phyloP scores from a whole-genome alignment of 2,113 vertebrate species.

The Lophius piscatorius region DNA sequence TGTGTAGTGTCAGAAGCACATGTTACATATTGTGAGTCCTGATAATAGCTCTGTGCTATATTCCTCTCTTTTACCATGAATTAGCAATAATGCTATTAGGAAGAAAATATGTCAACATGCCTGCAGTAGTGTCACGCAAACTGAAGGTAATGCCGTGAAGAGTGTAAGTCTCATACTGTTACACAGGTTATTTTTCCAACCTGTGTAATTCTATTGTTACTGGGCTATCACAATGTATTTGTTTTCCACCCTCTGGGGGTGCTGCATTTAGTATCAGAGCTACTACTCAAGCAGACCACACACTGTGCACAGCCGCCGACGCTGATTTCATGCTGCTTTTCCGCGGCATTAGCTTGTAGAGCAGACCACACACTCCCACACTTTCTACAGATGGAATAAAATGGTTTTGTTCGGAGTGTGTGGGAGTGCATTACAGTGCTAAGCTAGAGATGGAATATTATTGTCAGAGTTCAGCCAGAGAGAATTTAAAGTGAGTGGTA shows the following conservation, averaged over 20 bases:
- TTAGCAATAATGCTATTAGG: background rate
- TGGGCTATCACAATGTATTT: slow-evolving; percentile 51
- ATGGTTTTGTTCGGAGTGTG: slow-evolving; percentile 61
- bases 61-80: background rate
- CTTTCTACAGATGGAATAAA: slow-evolving; percentile 58
- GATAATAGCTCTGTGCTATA: background rate
- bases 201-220: slow-evolving; percentile 45
- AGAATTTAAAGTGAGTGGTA: slow-evolving; percentile 54
- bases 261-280: slow-evolving; percentile 69
- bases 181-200: slow-evolving; percentile 23
- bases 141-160: slow-evolving; percentile 30
- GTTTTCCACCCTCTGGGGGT: slow-evolving; percentile 56
- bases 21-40: slow-evolving; percentile 4
- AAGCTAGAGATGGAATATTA: slow-evolving; percentile 44
- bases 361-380: slow-evolving; percentile 69
- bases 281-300: slow-evolving; percentile 64
- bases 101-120: slow-evolving; percentile 13
- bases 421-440: slow-evolving; percentile 65
- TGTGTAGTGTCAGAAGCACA: background rate
- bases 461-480: slow-evolving; percentile 43
- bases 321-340: slow-evolving; percentile 69
- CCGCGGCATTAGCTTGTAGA: slow-evolving; percentile 62
- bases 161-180: background rate
- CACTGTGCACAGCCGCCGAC: slow-evolving; percentile 62
- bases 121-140: background rate